These are phyloP conservation scores for Otus sunia DNA, from an alignment of 2,113 vertebrate species.

Conservation along the genomic window DNA sequence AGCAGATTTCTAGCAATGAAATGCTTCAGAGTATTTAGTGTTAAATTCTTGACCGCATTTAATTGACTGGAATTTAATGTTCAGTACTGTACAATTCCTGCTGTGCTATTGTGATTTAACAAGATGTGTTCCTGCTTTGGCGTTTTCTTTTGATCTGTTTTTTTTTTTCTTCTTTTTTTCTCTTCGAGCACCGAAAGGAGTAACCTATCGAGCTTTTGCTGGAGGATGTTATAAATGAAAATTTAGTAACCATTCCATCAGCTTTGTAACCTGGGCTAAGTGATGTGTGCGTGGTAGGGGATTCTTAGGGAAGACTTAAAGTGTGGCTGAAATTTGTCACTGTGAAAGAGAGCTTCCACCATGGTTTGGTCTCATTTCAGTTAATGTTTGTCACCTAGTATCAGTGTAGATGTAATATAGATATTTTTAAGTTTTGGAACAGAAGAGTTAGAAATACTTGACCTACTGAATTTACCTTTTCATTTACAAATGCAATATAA, in stretches of 20 bases:
- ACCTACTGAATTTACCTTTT: neutral
- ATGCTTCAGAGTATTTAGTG: neutral
- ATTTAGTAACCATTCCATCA: constrained; percentile 95
- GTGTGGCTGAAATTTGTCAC: neutral
- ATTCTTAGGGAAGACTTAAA: neutral
- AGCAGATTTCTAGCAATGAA: neutral
- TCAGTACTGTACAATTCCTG: neutral
- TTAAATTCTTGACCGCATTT: rapidly evolving
- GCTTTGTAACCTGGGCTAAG: constrained; percentile 91
- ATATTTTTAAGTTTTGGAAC: neutral
- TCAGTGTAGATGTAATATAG: neutral
- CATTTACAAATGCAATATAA: neutral
- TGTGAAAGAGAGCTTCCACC: neutral
- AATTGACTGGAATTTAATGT: neutral
- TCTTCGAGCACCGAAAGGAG: constrained; percentile 95
- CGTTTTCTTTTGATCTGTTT: constrained; percentile 51
- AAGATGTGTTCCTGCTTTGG: constrained; percentile 49
- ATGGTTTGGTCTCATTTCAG: neutral
- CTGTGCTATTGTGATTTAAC: neutral
- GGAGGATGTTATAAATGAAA: constrained; percentile 99
- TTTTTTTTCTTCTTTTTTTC: constrained; percentile 9
- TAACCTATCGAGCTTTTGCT: constrained; percentile 99
- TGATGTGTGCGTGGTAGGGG: constrained; percentile 86
- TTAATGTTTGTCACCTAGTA: neutral
- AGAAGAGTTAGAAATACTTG: neutral